Evolutionary conservation across 2,888 invertebrate genomes (phyloP), one percentile per base, ranked within the genome.

Genomic region (Diabrotica balteata): DNA sequence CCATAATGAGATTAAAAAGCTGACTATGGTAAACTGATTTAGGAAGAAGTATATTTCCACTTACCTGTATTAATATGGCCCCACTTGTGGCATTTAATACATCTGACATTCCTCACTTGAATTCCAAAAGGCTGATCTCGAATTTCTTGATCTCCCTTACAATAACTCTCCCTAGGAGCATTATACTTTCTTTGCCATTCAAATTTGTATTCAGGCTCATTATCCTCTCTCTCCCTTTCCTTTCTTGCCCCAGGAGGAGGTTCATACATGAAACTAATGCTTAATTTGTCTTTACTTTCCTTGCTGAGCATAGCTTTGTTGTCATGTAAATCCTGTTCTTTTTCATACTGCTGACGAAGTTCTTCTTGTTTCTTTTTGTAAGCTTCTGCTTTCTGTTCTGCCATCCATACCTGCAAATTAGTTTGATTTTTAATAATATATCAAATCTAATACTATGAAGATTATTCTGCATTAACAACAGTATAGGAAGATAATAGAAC

Each of bases 161-260:
- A 97, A 83, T 97, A 98, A 78, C 96, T 96, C 85, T 99, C 99
- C 83, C 99, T 88, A 0, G 99, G 99, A 7, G 99, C 99, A 86
- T 98, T 98, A 80, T 96, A 99, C 83, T 98, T 98, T 55, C 99
- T 88, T 84, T 99, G 99, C 99, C 99, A 99, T 82, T 99, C 99
- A 86, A 99, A 99, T 85, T 98, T 99, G 80, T 95, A 98, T 79
- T 98, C 98, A 0, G 95, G 95, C 81, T 97, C 97, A 81, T 95
- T 94, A 77, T 95, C 94, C 82, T 96, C 95, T 71, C 93, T 91
- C 83, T 96, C 95, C 61, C 94, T 87, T 82, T 95, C 95, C 79
- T 96, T 95, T 75, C 95, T 95, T 1, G 96, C 94, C 57, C 98
- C 98, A 22, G 98, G 98, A 46, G 99, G 99, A 9, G 98, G 97